Evolutionary conservation across 2,888 invertebrate genomes (phyloP), one percentile per base, ranked within the genome.

Genomic region (Cerceris rybyensis): DNA sequence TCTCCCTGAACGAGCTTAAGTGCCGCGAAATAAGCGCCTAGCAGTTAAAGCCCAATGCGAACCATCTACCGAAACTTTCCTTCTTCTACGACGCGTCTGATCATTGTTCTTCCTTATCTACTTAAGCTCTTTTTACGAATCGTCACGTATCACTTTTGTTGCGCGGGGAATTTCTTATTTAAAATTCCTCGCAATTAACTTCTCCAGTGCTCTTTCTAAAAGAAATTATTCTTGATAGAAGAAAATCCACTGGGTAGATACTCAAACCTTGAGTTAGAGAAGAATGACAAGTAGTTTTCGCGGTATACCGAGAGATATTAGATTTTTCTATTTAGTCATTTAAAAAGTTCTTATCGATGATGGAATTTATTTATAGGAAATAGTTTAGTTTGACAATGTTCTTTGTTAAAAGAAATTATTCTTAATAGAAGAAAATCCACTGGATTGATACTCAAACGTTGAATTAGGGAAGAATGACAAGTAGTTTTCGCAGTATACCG

Each of bases 11-110:
- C 58, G 64, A 14, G 16, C 58, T 43, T 43, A 46, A 59, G 60
- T 54, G 52, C 43, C 9, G 43, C 17, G 13, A 59, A 52, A 49
- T 43, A 59, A 64, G 46, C 71, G 43, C 60, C 46, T 14, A 46
- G 43, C 50, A 28, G 59, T 4, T 52, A 6, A 58, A 14, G 14
- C 43, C 46, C 46, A 11, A 16, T 13, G 17, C n/a, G 55, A 55
- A 39, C 28, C 28, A 55, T 65, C 65, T 8, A 11, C 46, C 2
- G 39, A 39, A 59, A n/a, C 42, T 41, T 14, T 41, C 41, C 59
- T 58, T n/a, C n/a, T 39, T 39, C 58, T 17, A 11, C 11, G 28
- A 2, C 41, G n/a, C 43, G 28, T 14, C n/a, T 6, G 11, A 41
- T 59, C 42, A n/a, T n/a, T 41, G 11, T 11, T 42, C 59, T 7